Conservation (phyloP, 2,888 invertebrate genomes). For the Tholera decimalis region DNA sequence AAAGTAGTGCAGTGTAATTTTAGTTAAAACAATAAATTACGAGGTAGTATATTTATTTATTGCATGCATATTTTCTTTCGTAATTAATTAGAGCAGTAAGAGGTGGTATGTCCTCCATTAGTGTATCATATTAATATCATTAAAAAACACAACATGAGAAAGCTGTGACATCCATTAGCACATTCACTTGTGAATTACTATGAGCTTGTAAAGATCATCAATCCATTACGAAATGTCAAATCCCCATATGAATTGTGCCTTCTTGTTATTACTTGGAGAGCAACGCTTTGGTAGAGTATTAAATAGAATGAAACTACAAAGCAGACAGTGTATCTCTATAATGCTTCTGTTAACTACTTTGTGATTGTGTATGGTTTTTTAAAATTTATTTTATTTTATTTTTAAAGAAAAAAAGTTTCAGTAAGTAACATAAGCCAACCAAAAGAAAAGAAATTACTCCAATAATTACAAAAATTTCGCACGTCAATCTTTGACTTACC, state of each 20-base stretch:
- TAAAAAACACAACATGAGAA: slow-evolving; percentile 65
- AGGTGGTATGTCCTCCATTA: background rate
- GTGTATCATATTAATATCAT: background rate
- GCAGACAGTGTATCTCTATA: too few relatives aligned
- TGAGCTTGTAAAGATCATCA: slow-evolving; percentile 73
- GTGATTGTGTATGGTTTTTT: too few relatives aligned
- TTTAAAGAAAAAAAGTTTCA: too few relatives aligned
- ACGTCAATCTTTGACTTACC: background rate
- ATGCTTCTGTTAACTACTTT: too few relatives aligned
- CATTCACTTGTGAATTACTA: slow-evolving; percentile 71
- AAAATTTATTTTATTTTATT: too few relatives aligned
- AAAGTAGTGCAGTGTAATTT: background rate
- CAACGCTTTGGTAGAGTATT: background rate
- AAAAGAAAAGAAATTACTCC: background rate
- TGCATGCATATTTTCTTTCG: background rate
- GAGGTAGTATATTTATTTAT: background rate
- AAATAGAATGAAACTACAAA: background rate
- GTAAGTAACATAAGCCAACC: background rate
- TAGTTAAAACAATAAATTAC: slow-evolving; percentile 4
- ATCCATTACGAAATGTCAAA: slow-evolving; percentile 65
- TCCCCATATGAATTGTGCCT: slow-evolving; percentile 15
- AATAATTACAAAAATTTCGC: background rate
- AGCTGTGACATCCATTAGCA: slow-evolving; percentile 77
- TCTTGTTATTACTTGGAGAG: background rate
- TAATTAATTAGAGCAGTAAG: too few relatives aligned